These are phyloP conservation scores for Echinarachnius parma DNA, from an alignment of 53 echinoderm and acorn worm species.

Conservation along the genomic window DNA sequence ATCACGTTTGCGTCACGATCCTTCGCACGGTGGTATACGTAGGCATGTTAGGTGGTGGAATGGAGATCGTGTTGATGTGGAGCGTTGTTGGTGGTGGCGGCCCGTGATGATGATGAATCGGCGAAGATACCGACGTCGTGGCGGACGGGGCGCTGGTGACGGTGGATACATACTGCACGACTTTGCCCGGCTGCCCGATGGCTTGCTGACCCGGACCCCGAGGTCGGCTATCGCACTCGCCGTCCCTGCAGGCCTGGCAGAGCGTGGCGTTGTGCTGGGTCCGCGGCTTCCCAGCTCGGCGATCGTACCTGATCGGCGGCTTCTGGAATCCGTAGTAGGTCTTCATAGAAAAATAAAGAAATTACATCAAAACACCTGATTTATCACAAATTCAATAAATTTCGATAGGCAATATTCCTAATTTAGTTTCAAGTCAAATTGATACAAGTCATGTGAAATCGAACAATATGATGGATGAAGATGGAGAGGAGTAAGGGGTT, in stretches of 20 bases:
- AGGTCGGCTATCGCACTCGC: conserved; percentile 88
- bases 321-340: conserved; percentile 89
- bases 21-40: conserved; percentile 7
- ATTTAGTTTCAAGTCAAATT: no score
- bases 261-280: conserved; percentile 91
- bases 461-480: no score
- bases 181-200: conserved; percentile 1
- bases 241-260: conserved; percentile 94
- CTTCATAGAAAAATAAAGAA: conserved; percentile 33
- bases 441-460: no score
- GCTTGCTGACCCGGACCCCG: conserved; percentile 16
- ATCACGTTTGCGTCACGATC: conserved; percentile 30
- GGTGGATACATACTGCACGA: neutral
- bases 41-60: conserved; percentile 1
- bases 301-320: conserved; percentile 83
- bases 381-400: no score
- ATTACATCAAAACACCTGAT: no score
- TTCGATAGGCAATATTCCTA: no score
- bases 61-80: conserved; percentile 2
- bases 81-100: conserved; percentile 3
- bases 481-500: no score
- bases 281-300: conserved; percentile 88
- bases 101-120: neutral
- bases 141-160: neutral
- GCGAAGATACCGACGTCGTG: neutral